Evolutionary conservation across 1,140 invertebrate species (phyloP), one percentile per base, ranked within the genome.

Genomic region (Zaprionus vittiger): DNA sequence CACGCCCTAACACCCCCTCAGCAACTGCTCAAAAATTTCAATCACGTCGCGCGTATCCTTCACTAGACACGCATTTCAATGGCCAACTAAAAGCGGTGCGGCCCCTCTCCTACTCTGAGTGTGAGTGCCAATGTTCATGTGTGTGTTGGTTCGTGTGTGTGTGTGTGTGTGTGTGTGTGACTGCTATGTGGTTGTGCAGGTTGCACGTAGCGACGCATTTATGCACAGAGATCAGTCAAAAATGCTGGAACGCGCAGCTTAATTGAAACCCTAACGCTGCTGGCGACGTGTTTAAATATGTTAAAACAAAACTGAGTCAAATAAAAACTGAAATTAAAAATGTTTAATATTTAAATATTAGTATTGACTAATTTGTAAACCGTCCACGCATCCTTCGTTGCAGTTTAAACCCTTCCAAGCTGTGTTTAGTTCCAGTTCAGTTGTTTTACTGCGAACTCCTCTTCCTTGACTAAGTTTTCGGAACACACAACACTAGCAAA

Each of bases 61-160:
- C 85, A 90, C 85, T 90, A 90, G 81, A 69, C 85, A 89, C 85
- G 85, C 85, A 90, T 89, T 89, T 90, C 85, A 85, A 89, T 90
- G 81, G 70, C 73, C 81, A 79, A 75, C 79, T 65, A 34, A 63
- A 56, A 66, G 73, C 55, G 49, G 31, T 28, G 15, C 22, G 11
- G 15, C 20, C 5, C 6, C 12, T 34, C 17, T 26, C 12, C 20
- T 17, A 15, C 7, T 34, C 28, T 38, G 52, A 17, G 44, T 52
- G 54, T 17, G 34, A 1, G 12, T 56, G 7, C 38, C 31, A 31
- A 26, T 59, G 31, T n/a, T 22, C 0, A 11, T 37, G 1, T 34
- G 57, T 47, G 28, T 47, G 31, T 52, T 7, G n/a, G n/a, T n/a
- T n/a, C n/a, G n/a, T n/a, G n/a, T 15, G 24, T 44, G 22, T 55